Percentiles rank a stretch among this genome's conserved stretches.
phyloP scores from a whole-genome alignment of 2,797 vertebrate species.

The Chelonia mydas region DNA sequence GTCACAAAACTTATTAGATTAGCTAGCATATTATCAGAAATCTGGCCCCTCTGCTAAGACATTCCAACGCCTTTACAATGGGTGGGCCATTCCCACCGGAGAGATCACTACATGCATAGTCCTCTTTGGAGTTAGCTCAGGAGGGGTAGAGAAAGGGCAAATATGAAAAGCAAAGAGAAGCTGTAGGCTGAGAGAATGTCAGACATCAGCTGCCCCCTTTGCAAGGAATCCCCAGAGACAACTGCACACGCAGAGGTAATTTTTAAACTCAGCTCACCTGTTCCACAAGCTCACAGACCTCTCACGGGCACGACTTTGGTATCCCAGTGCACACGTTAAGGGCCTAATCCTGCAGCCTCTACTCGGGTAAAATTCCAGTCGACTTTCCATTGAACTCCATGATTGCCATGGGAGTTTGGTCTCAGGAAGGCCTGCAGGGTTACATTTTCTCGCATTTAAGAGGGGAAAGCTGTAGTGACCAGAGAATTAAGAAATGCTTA shows the following conservation, averaged over 20 bases:
- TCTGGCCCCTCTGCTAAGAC: background rate
- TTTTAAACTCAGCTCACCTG: background rate
- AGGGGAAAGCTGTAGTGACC: background rate
- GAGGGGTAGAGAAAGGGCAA: background rate
- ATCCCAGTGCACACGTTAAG: accelerated
- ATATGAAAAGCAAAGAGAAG: background rate
- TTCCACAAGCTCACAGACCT: background rate
- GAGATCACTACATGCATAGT: background rate
- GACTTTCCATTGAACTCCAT: background rate
- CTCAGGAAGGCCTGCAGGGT: accelerated
- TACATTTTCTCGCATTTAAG: accelerated
- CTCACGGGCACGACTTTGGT: accelerated
- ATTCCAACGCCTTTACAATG: accelerated
- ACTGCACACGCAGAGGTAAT: accelerated
- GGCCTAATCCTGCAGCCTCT: background rate
- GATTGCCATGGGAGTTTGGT: background rate
- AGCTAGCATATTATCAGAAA: slow-evolving; percentile 9
- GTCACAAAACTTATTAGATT: background rate
- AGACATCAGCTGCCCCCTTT: background rate
- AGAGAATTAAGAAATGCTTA: background rate
- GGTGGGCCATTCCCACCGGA: background rate
- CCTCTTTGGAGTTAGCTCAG: background rate
- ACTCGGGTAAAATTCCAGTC: background rate
- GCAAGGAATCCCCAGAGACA: background rate
- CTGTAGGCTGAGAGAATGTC: background rate